These are phyloP conservation scores for Pitangus sulphuratus DNA, from an alignment of 2,797 vertebrate genomes.

Conservation along the genomic window DNA sequence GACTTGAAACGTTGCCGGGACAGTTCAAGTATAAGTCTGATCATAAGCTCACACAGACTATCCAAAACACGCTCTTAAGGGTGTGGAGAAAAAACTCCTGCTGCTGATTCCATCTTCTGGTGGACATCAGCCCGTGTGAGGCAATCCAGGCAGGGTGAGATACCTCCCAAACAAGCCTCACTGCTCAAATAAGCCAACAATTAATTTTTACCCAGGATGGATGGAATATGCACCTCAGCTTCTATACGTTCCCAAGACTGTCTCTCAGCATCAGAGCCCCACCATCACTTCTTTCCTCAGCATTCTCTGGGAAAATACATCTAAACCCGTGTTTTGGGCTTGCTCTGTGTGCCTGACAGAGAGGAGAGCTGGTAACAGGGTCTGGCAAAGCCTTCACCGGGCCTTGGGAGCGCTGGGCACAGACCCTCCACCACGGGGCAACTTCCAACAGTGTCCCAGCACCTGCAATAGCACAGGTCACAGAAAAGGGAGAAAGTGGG, in stretches of 20 bases:
- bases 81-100: background rate
- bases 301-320: background rate
- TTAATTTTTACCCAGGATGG: background rate
- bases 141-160: background rate
- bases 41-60: background rate
- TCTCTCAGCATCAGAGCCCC: background rate
- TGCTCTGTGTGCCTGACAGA: background rate
- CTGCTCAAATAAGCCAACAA: background rate
- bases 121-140: background rate
- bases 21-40: background rate
- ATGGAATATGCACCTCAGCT: background rate
- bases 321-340: background rate
- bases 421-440: background rate
- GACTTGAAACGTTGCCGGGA: background rate
- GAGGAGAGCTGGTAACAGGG: background rate
- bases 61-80: background rate
- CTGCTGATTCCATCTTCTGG: background rate
- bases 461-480: background rate
- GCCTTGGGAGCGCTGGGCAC: background rate
- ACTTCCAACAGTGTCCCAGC: background rate
- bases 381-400: background rate
- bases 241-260: background rate
- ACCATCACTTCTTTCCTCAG: background rate
- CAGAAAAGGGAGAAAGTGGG: background rate
- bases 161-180: background rate